A percentile compares a stretch with the other conserved stretches of the same genome.
phyloP scores from a whole-genome alignment of 2,797 vertebrate species.

The Sebastes hopkinsi region DNA sequence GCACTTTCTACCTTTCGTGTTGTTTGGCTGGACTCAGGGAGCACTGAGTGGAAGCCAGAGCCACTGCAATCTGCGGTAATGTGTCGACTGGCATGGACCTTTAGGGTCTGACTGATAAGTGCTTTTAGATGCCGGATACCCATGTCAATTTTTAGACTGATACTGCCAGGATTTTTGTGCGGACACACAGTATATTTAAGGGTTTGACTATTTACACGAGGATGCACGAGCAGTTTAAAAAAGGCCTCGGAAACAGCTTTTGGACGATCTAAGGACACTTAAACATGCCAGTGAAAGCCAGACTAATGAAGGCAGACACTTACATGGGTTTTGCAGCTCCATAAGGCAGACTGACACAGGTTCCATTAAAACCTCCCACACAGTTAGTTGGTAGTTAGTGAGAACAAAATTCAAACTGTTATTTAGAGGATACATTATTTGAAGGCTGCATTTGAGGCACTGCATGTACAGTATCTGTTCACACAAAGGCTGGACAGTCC shows the following conservation, averaged over 20 bases:
- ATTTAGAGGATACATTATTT: slow-evolving; percentile 14
- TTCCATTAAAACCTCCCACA: slow-evolving; percentile 52
- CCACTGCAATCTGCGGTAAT: slow-evolving; percentile 35
- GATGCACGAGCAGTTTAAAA: not conserved
- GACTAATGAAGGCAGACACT: slow-evolving; percentile 37
- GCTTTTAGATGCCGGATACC: slow-evolving; percentile 36
- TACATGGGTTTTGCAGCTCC: slow-evolving; percentile 28
- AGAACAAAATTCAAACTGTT: slow-evolving; percentile 25
- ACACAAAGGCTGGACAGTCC: not conserved
- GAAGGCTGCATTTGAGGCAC: not conserved
- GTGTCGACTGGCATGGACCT: slow-evolving; percentile 26
- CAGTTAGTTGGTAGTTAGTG: slow-evolving; percentile 22
- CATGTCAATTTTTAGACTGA: slow-evolving; percentile 25
- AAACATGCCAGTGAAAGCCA: slow-evolving; percentile 34
- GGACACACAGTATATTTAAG: not conserved
- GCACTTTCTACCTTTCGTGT: slow-evolving; percentile 4
- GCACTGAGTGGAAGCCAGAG: slow-evolving; percentile 14
- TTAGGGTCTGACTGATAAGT: slow-evolving; percentile 16
- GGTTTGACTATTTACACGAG: slow-evolving; percentile 1
- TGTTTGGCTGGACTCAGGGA: slow-evolving; percentile 5
- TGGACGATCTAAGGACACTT: slow-evolving; percentile 28
- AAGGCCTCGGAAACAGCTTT: slow-evolving; percentile 3
- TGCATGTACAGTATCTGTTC: not conserved
- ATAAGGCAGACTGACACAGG: slow-evolving; percentile 39
- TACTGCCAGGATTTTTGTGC: slow-evolving; percentile 4